Conservation (phyloP, 2,888 invertebrate species). For the Brachyptera risi region DNA sequence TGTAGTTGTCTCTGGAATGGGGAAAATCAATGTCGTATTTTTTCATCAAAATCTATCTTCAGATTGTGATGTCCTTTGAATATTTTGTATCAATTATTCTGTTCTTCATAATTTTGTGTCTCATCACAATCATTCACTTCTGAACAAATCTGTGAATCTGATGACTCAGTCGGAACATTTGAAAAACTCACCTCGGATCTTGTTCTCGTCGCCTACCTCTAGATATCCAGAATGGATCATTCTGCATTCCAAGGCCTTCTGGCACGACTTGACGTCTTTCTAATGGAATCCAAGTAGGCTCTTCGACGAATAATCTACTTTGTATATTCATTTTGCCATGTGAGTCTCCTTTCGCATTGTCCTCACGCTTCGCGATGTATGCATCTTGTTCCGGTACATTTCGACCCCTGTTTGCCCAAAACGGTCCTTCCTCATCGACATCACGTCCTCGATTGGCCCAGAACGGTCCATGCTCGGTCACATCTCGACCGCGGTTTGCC, state of each 20-base stretch:
- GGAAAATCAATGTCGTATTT: no score
- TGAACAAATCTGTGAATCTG: background rate
- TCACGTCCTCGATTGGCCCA: no score
- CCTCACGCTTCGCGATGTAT: conserved; percentile 33
- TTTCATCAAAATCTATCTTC: no score
- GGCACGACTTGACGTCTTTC: conserved; percentile 11
- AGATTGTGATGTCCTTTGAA: no score
- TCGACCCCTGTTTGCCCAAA: no score
- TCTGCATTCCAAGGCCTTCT: background rate
- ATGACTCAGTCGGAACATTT: background rate
- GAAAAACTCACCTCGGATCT: background rate
- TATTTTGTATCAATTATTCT: no score
- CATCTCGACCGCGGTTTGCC: conserved; percentile 49
- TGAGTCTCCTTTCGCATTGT: conserved; percentile 12
- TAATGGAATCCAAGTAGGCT: conserved; percentile 53
- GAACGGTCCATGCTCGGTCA: background rate
- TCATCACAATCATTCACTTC: background rate
- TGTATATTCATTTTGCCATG: conserved; percentile 33
- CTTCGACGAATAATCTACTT: conserved; percentile 50
- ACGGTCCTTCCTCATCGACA: no score
- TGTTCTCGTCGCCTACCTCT: conserved; percentile 33
- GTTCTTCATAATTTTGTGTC: no score
- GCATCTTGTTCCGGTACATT: no score
- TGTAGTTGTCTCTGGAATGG: no score
- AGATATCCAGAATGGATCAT: conserved; percentile 38